A percentile compares a stretch with the other conserved stretches of the same genome.
phyloP scores from a whole-genome alignment of 2,888 invertebrate species.

The Drosophila conformis region DNA sequence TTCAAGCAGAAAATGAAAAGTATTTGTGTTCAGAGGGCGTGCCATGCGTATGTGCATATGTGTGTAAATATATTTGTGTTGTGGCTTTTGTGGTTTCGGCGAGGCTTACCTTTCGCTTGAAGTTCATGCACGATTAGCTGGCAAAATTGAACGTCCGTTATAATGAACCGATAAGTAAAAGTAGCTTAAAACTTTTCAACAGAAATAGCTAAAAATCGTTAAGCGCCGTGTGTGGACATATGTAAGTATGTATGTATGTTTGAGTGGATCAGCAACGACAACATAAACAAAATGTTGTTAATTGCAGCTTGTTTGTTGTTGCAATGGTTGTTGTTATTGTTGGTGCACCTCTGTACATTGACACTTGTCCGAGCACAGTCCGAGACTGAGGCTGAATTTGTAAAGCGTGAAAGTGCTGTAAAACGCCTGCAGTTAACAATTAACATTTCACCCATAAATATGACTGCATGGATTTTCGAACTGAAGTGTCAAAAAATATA shows the following conservation, averaged over 20 bases:
- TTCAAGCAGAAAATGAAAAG: slow-evolving; percentile 37
- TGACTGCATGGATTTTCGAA: slow-evolving; percentile 54
- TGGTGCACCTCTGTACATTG: slow-evolving; percentile 61
- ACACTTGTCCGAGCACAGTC: slow-evolving; percentile 47
- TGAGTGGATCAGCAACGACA: slow-evolving; percentile 6
- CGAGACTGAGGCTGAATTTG: slow-evolving; percentile 34
- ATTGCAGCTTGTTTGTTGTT: slow-evolving; percentile 58
- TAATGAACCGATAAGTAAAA: slow-evolving; percentile 80
- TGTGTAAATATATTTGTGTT: slow-evolving; percentile 1
- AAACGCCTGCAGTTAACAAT: slow-evolving; percentile 59
- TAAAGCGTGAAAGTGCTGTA: slow-evolving; percentile 66
- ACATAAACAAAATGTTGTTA: slow-evolving; percentile 59
- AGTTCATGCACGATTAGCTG: slow-evolving; percentile 77
- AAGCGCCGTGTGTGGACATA: slow-evolving; percentile 26
- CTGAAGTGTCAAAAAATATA: slow-evolving; percentile 43
- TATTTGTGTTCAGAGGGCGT: slow-evolving; percentile 45
- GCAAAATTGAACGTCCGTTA: slow-evolving; percentile 69
- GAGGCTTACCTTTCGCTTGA: slow-evolving; percentile 63
- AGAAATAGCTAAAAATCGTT: slow-evolving; percentile 38
- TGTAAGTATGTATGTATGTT: background rate
- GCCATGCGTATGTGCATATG: slow-evolving; percentile 25
- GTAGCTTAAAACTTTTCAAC: slow-evolving; percentile 74
- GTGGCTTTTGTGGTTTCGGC: slow-evolving; percentile 23
- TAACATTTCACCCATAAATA: slow-evolving; percentile 72
- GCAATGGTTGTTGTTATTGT: slow-evolving; percentile 23